Conservation (phyloP, 2,888 invertebrate genomes). For the Lycaena phlaeas region DNA sequence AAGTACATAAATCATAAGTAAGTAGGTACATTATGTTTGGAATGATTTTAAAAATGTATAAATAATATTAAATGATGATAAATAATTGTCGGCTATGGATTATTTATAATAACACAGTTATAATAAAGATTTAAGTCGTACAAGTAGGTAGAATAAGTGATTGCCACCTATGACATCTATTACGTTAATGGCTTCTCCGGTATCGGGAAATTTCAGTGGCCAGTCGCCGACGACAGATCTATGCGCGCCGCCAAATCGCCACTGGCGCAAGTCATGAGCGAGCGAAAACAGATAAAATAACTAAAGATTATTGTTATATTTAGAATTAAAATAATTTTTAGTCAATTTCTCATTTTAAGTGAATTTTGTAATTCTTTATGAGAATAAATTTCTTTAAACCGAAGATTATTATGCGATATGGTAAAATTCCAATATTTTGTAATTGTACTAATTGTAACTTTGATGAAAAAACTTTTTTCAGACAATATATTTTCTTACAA, state of each 20-base stretch:
- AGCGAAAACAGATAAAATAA: too few relatives aligned
- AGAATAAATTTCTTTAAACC: too few relatives aligned
- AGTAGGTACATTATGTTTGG: background rate
- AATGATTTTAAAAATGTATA: background rate
- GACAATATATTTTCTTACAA: too few relatives aligned
- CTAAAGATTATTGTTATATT: too few relatives aligned
- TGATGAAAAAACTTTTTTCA: too few relatives aligned
- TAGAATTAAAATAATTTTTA: too few relatives aligned
- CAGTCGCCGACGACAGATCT: constrained; percentile 33
- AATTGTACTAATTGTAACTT: too few relatives aligned
- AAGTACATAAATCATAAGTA: background rate
- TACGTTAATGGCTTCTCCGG: constrained; percentile 37
- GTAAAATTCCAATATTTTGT: too few relatives aligned
- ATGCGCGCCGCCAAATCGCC: constrained; percentile 26
- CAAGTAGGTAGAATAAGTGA: constrained; percentile 33
- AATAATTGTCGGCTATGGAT: constrained; percentile 1
- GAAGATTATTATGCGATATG: too few relatives aligned
- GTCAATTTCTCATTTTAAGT: too few relatives aligned
- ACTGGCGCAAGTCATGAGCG: constrained; percentile 16
- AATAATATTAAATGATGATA: constrained; percentile 7
- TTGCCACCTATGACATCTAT: constrained; percentile 40
- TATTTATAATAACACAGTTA: constrained; percentile 3
- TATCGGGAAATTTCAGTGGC: constrained; percentile 34
- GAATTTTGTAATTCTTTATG: too few relatives aligned
- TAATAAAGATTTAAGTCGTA: constrained; percentile 12